Percentiles rank a stretch among this genome's conserved stretches.
phyloP scores from a whole-genome alignment of 2,797 vertebrate genomes.

The Carcharodon carcharias region DNA sequence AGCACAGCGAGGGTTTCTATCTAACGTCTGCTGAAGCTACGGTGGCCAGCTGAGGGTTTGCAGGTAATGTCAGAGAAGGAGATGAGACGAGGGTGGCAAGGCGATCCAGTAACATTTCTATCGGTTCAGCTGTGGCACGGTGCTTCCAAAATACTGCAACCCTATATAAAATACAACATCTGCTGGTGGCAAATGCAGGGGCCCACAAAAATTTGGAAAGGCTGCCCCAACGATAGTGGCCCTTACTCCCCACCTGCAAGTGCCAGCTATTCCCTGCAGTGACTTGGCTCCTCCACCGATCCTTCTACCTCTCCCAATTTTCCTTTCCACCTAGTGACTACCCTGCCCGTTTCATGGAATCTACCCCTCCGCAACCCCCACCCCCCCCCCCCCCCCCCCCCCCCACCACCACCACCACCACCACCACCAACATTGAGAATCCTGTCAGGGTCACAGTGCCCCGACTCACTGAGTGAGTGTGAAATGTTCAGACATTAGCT shows the following conservation, averaged over 20 bases:
- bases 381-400: too few species aligned
- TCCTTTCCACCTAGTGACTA: neutral
- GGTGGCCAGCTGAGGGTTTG: neutral
- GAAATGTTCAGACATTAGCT: neutral
- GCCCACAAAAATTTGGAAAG: neutral
- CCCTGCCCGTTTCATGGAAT: neutral
- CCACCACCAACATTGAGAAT: neutral
- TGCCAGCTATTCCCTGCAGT: neutral
- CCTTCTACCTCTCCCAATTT: neutral
- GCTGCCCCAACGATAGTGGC: neutral
- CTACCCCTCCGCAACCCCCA: too few species aligned
- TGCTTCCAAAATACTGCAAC: neutral
- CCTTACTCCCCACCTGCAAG: neutral
- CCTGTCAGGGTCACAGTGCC: neutral
- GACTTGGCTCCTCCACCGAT: neutral
- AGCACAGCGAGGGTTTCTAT: too few species aligned
- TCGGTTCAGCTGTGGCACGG: neutral
- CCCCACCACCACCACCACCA: too few species aligned
- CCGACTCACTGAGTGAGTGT: neutral
- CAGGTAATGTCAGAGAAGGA: neutral
- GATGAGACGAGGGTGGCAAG: neutral
- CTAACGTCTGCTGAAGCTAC: neutral
- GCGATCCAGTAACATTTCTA: neutral
- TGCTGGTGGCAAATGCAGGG: too few species aligned
- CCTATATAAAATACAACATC: neutral